Conservation (phyloP, 2,888 invertebrate species). For the Hypselothyrea guttata region DNA sequence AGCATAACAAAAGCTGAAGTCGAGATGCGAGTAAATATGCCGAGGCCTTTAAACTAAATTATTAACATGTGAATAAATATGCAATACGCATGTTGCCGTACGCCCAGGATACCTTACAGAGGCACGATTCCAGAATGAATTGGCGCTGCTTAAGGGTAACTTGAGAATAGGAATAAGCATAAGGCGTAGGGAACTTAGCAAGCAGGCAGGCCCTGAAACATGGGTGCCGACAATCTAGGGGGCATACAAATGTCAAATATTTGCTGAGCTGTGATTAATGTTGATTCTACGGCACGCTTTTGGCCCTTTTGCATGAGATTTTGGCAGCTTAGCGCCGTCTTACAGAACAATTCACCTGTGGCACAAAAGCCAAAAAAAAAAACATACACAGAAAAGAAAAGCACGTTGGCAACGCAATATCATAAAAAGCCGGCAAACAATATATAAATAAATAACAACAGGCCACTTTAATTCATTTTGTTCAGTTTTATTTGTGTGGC, state of each 20-base stretch:
- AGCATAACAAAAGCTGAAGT: neutral
- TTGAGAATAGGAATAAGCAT: conserved; percentile 31
- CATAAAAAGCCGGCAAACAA: neutral
- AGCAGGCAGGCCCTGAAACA: neutral
- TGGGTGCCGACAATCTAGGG: conserved; percentile 15
- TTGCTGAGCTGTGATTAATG: conserved; percentile 79
- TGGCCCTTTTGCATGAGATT: conserved; percentile 45
- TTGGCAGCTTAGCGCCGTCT: conserved; percentile 37
- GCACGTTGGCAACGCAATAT: conserved; percentile 33
- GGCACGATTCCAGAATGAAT: conserved; percentile 12
- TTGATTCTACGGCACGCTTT: conserved; percentile 57
- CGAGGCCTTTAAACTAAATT: conserved; percentile 45
- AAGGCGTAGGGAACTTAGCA: neutral
- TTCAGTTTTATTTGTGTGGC: conserved; percentile 28
- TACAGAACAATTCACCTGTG: conserved; percentile 61
- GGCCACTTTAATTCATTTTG: conserved; percentile 25
- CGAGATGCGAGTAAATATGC: conserved; percentile 6
- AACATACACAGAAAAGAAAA: conserved; percentile 24
- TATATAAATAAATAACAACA: conserved; percentile 3
- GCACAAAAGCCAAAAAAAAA: conserved; percentile 6
- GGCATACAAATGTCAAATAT: conserved; percentile 74
- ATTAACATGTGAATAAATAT: conserved; percentile 70
- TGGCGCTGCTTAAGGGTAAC: conserved; percentile 18
- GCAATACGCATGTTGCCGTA: conserved; percentile 23
- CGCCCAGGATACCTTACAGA: neutral